Base-by-base conservation (phyloP, 2,888 invertebrate genomes). In the Strigamia crassipes region DNA sequence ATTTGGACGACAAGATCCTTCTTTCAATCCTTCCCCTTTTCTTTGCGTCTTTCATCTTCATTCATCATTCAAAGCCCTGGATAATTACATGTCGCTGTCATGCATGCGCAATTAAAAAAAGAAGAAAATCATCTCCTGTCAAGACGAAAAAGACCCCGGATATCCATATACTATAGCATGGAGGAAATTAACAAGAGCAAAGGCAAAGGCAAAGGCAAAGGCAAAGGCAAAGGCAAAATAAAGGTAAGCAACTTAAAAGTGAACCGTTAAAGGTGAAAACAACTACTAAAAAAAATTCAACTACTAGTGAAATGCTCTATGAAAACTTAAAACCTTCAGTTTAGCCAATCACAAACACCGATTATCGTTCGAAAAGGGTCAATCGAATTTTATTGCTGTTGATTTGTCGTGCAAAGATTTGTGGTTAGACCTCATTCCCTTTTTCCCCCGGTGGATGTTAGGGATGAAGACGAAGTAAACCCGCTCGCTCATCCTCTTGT, bases 61-160 rank as follows among this genome's bases (percentile, higher is more conserved):
- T 73, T 73, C 73, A 73, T 73, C 73, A 73, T 73, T 73, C 73
- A 73, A 73, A 73, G 73, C 23, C 73, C 73, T 15, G 73, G 73
- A 27, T 73, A 73, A 73, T 73, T 73, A 73, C 73, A 73, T 73
- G 73, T 73, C 73, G 73, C 73, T 73, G 73, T 73, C 73, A 73
- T 73, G 73, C 73, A 73, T 73, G 73, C 73, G 73, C 73, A 73
- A 73, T 73, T 73, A 73, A 73, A 73, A 51, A 73, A 73, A 73
- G 31, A 73, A 27, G 73, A 73, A 73, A 73, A 73, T 73, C 73
- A 73, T 73, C 73, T 73, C 73, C 73, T 73, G 73, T 73, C 73
- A 73, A 73, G 73, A 73, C 12, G 73, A 73, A 73, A 73, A 73
- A 73, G 73, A 73, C n/a, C 73, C 73, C 73, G 73, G 73, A 73